Evolutionary conservation across 1,140 invertebrate species (phyloP).

Genomic region (Drosophila lacteicornis): DNA sequence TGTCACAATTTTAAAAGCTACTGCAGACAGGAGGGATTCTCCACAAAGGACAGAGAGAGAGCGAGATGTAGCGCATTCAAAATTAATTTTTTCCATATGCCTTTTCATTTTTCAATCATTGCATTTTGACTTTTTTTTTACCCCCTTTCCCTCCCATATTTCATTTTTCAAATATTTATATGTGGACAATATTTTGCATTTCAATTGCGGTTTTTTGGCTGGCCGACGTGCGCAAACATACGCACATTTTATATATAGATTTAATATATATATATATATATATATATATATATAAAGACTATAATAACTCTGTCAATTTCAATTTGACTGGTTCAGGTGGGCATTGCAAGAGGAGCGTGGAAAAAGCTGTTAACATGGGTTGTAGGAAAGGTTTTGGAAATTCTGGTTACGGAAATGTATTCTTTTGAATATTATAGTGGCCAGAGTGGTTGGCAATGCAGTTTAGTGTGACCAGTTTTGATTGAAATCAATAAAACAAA

Average conservation of each 20-base stretch:
- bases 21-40: constrained; percentile 8
- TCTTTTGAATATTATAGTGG: neutral
- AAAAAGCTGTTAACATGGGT: constrained; percentile 8
- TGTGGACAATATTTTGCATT: constrained; percentile 75
- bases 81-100: constrained; percentile 44
- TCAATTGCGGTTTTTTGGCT: constrained; percentile 69
- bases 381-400: neutral
- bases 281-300: constrained; percentile 30
- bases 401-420: no score
- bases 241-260: neutral
- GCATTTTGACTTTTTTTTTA: constrained; percentile 59
- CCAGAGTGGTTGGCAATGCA: neutral
- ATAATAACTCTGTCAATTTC: constrained; percentile 64
- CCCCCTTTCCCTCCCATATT: neutral
- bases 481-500: no score
- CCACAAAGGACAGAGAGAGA: neutral
- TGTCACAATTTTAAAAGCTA: constrained; percentile 62
- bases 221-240: constrained; percentile 24
- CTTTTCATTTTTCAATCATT: constrained; percentile 60
- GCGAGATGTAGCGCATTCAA: constrained; percentile 22
- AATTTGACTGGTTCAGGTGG: constrained; percentile 42
- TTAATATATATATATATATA: neutral
- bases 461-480: neutral
- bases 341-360: neutral
- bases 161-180: constrained; percentile 43